These are phyloP conservation scores for Phaethornis superciliosus DNA, from an alignment of 2,113 vertebrate genomes.

Conservation along the genomic window DNA sequence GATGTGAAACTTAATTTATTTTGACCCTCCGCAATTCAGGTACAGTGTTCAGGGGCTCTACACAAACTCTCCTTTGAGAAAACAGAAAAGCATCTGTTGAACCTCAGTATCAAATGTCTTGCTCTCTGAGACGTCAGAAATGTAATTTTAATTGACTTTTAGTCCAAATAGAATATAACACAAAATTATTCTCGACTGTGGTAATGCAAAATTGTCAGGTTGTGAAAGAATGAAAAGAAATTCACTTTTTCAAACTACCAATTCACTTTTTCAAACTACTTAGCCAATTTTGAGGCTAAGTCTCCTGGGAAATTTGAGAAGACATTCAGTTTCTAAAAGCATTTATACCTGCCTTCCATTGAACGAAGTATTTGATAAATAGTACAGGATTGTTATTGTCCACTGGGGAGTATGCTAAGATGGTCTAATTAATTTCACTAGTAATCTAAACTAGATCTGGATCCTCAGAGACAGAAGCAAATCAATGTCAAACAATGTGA, in stretches of 20 bases:
- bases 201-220: background rate
- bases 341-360: constrained; percentile 1
- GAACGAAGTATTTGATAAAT: constrained; percentile 9
- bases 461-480: background rate
- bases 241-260: background rate
- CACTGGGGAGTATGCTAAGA: background rate
- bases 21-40: background rate
- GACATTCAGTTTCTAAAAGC: background rate
- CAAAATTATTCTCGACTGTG: background rate
- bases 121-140: background rate
- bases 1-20: background rate
- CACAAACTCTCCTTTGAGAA: background rate
- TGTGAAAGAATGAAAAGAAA: background rate
- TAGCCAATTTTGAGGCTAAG: constrained; percentile 4
- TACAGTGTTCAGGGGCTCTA: background rate
- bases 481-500: constrained; percentile 29
- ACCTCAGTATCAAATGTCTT: background rate
- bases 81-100: background rate
- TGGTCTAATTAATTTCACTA: constrained; percentile 53
- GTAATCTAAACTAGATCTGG: constrained; percentile 32
- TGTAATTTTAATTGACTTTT: background rate
- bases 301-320: constrained; percentile 33
- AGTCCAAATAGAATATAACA: background rate
- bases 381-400: background rate
- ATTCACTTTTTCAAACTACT: background rate